Conservation (phyloP, 1,140 invertebrate species). For the Aporrectodea caliginosa region DNA sequence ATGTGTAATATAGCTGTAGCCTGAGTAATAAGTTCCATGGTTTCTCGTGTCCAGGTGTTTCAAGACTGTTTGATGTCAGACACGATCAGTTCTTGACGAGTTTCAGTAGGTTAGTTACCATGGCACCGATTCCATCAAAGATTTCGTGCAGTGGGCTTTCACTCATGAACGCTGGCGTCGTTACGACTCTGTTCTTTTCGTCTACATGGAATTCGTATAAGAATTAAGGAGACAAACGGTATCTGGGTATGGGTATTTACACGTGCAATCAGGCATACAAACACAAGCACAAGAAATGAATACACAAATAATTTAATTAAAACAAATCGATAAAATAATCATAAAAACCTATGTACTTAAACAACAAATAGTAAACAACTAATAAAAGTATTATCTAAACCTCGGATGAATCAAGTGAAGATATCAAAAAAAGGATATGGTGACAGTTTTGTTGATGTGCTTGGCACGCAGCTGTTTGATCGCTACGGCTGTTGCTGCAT, state of each 20-base stretch:
- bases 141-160: constrained; percentile 57
- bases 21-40: no score
- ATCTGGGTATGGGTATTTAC: no score
- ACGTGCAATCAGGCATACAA: no score
- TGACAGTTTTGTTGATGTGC: constrained; percentile 54
- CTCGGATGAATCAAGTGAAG: not conserved
- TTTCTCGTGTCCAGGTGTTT: no score
- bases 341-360: not conserved
- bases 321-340: not conserved
- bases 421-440: constrained; percentile 48
- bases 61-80: no score
- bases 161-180: constrained; percentile 65
- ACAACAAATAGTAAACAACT: not conserved
- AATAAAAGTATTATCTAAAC: not conserved
- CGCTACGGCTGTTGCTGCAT: constrained; percentile 59
- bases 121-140: constrained; percentile 61
- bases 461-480: constrained; percentile 59
- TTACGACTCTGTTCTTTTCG: constrained; percentile 59
- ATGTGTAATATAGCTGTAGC: no score
- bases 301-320: not conserved
- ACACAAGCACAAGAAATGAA: no score
- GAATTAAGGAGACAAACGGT: no score
- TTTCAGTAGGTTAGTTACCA: constrained; percentile 56
- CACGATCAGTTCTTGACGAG: constrained; percentile 36
- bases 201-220: constrained; percentile 58